Evolutionary conservation across 1,140 invertebrate genomes (phyloP).

Genomic region (Artemia franciscana): DNA sequence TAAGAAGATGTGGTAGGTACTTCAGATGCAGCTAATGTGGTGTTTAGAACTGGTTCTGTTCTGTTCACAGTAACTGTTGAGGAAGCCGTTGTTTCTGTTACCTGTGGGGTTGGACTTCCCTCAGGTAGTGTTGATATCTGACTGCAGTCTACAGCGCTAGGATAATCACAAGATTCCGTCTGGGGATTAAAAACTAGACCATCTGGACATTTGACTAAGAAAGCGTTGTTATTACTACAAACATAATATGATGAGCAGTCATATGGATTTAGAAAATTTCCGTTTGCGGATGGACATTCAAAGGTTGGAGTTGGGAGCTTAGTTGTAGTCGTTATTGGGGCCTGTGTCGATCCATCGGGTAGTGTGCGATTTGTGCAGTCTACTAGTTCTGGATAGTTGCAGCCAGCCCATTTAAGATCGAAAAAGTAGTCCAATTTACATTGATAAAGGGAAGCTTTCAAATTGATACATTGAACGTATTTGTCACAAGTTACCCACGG

Average conservation of each 20-base stretch:
- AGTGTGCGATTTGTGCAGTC: slow-evolving; percentile 9
- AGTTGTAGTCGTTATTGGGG: slow-evolving; percentile 1
- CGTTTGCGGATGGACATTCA: slow-evolving; percentile 1
- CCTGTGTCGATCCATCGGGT: background rate
- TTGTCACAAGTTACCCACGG: slow-evolving; percentile 1
- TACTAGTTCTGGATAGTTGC: slow-evolving; percentile 9
- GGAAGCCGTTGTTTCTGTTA: background rate
- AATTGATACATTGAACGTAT: slow-evolving; percentile 3
- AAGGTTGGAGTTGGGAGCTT: background rate
- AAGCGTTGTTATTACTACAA: background rate
- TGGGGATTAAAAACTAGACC: background rate
- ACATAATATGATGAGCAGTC: background rate
- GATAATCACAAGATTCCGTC: background rate
- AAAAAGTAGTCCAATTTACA: slow-evolving; percentile 9
- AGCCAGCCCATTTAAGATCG: slow-evolving; percentile 10
- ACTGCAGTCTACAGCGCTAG: background rate
- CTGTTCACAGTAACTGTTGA: too few relatives aligned
- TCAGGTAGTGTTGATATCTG: background rate
- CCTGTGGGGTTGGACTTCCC: background rate
- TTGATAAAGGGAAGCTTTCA: slow-evolving; percentile 4
- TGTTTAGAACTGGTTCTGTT: too few relatives aligned
- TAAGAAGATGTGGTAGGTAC: too few relatives aligned
- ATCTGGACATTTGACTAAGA: background rate
- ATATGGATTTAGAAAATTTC: background rate
- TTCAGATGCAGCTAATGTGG: too few relatives aligned